Base-by-base conservation (phyloP, 2,888 invertebrate genomes). In the Drosophila yooni region DNA sequence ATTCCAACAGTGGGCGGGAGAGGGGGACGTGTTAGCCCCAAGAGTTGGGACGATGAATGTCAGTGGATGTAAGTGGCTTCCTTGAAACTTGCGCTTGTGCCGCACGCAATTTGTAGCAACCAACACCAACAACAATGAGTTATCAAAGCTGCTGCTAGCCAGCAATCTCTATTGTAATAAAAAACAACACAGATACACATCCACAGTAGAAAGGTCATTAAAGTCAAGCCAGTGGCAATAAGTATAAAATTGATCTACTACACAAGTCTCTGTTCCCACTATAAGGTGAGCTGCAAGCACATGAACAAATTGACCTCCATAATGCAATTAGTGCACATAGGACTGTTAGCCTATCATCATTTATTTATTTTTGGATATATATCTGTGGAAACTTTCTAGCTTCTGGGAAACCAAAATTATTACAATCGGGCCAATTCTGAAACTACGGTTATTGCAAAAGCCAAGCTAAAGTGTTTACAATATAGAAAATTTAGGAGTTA, bases 61-160 rank as follows among this genome's bases (percentile, higher is more conserved):
- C 89, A 80, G 77, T 81, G 65, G 61, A 82, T 85, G 88, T 85
- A 87, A 85, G 89, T 89, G 88, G 85, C 83, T 88, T 85, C 81
- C 90, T 85, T 89, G 88, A 85, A 88, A 85, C 70, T 85, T 85
- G 81, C 74, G 85, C 65, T 71, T 72, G 62, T 82, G 85, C 74
- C 89, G 75, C 78, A 85, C 88, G 89, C 85, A 85, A 88, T 84
- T 89, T 89, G 76, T 74, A 70, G 80, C 77, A 85, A 71, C 36
- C 83, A 81, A 63, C 63, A 67, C 21, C 50, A 67, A 38, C 50
- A 65, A 48, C 62, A 71, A 60, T 40, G 33, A 38, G 63, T 10
- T n/a, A 46, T 46, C 51, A 59, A 56, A 59, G 60, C 57, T 50
- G 51, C 48, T 58, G 46, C 48, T 33, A 11, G 18, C 11, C 58